A percentile compares a stretch with the other conserved stretches of the same genome.
phyloP scores from a whole-genome alignment of 2,797 vertebrate genomes.

The Passerculus sandwichensis region DNA sequence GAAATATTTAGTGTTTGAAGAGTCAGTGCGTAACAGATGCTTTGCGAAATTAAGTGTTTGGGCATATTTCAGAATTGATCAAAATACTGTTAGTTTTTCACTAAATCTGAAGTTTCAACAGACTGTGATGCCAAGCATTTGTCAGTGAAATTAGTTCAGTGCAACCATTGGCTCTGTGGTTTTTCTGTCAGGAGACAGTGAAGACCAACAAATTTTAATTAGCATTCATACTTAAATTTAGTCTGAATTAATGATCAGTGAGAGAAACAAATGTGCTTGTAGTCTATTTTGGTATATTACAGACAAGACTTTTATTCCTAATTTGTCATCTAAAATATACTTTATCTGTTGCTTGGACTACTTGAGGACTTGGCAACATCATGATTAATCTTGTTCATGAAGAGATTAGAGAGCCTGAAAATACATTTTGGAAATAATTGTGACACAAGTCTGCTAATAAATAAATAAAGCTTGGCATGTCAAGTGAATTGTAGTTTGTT shows the following conservation, averaged over 20 bases:
- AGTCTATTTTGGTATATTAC: not conserved
- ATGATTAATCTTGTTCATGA: not conserved
- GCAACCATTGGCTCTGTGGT: conserved; percentile 11
- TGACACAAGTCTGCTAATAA: not conserved
- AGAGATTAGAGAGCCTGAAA: not conserved
- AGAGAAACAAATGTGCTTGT: conserved; percentile 34
- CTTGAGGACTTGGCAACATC: not conserved
- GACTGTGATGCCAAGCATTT: conserved; percentile 62
- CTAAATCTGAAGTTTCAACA: conserved; percentile 63
- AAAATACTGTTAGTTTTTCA: conserved; percentile 56
- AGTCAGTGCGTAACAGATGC: conserved; percentile 64
- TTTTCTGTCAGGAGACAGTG: conserved; percentile 33
- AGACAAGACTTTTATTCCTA: not conserved
- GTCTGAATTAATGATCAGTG: conserved; percentile 49
- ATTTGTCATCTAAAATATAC: not conserved
- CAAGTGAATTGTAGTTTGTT: not conserved
- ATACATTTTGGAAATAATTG: not conserved
- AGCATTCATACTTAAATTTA: conserved; percentile 34
- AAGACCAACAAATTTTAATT: conserved; percentile 64
- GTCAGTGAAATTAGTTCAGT: conserved; percentile 66
- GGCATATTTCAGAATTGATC: conserved; percentile 69
- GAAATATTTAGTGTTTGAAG: conserved; percentile 47
- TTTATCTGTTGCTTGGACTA: not conserved
- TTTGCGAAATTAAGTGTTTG: conserved; percentile 66
- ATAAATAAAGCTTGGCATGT: not conserved